A percentile compares a stretch with the other conserved stretches of the same genome.
phyloP scores from a whole-genome alignment of 2,797 vertebrate species.

The Florisuga fusca region DNA sequence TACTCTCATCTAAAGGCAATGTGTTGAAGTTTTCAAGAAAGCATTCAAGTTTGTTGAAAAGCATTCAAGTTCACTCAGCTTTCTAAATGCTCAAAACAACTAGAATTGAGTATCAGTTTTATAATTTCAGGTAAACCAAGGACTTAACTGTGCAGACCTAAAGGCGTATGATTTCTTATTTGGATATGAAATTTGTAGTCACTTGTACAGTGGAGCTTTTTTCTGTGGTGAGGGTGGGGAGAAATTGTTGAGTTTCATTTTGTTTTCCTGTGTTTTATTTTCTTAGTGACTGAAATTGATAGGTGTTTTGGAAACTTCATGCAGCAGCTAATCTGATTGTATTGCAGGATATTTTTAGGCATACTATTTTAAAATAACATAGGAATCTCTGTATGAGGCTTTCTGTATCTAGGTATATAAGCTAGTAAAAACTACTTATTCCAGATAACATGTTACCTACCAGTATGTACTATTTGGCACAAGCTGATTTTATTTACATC shows the following conservation, averaged over 20 bases:
- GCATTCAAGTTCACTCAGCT: conserved; percentile 24
- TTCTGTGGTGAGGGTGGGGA: conserved; percentile 27
- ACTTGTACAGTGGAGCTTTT: background rate
- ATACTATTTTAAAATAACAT: conserved; percentile 6
- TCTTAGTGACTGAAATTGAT: conserved; percentile 48
- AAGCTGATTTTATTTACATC: background rate
- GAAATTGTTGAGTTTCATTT: conserved; percentile 1
- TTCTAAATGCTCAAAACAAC: conserved; percentile 25
- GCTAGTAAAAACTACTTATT: background rate
- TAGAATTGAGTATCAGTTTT: background rate
- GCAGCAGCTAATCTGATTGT: conserved; percentile 14
- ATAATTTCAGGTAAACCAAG: background rate
- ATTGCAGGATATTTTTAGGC: conserved; percentile 11
- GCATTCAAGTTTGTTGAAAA: conserved; percentile 41
- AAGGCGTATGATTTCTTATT: conserved; percentile 40
- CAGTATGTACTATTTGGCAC: background rate
- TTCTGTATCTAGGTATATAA: background rate
- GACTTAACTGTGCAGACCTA: background rate
- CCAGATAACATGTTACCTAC: background rate
- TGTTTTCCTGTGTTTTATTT: conserved; percentile 27
- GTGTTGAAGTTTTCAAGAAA: background rate
- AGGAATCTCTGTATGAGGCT: background rate
- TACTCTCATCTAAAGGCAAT: background rate
- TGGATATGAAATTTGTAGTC: background rate
- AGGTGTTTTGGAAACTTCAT: conserved; percentile 49